phyloP scores from a whole-genome alignment of 2,113 vertebrate genomes.

The Neolamprologus longior region DNA sequence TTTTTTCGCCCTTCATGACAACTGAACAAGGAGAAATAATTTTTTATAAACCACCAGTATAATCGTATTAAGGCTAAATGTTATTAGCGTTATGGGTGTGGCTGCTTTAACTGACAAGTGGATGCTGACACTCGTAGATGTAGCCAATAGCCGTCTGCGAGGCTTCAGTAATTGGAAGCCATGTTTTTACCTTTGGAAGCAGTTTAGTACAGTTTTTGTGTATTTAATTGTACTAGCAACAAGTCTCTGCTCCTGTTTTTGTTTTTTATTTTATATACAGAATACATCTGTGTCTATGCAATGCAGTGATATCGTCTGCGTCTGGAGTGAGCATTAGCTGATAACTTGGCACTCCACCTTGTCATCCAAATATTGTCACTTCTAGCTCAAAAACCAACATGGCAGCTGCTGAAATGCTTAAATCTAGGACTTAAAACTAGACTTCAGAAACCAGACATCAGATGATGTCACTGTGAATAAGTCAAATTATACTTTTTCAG shows the following conservation, averaged over 20 bases:
- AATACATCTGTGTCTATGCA: background rate
- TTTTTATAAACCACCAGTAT: background rate
- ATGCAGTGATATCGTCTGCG: background rate
- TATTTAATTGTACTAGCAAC: background rate
- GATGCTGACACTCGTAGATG: background rate
- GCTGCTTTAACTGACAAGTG: background rate
- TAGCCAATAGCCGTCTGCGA: background rate
- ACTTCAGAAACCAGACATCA: background rate
- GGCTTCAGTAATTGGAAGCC: background rate
- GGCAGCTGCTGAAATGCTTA: background rate
- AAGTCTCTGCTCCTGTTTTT: background rate
- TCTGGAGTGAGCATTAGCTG: background rate
- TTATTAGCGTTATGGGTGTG: background rate
- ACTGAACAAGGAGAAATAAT: rapidly evolving
- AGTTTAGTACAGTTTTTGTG: background rate
- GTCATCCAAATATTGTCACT: background rate
- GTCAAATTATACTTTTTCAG: background rate
- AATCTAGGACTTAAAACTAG: background rate
- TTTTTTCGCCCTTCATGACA: background rate
- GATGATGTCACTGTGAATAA: background rate
- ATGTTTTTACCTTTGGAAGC: background rate
- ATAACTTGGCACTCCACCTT: background rate
- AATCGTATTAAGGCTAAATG: background rate
- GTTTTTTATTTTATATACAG: rapidly evolving
- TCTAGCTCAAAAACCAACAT: background rate